A percentile compares a stretch with the other conserved stretches of the same genome.
Conservation (phyloP, 2,888 invertebrate genomes). For the Lasioglossum zephyrum region DNA sequence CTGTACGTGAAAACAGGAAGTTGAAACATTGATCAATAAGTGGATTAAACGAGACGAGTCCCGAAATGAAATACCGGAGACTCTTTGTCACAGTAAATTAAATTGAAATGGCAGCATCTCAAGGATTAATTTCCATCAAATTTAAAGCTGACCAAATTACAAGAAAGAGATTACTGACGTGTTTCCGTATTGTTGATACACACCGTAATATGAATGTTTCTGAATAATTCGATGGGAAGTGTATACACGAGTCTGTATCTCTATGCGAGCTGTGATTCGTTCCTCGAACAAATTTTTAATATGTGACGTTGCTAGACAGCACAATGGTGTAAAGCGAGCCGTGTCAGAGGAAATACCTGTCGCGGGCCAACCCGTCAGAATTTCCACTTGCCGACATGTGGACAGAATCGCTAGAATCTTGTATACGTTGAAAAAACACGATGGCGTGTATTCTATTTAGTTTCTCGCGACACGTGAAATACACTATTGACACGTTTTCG, state of each 20-base stretch:
- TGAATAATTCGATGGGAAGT: neutral
- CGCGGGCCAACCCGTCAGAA: neutral
- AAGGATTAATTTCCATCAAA: no score
- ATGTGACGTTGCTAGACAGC: neutral
- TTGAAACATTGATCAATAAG: no score
- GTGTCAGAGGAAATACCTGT: neutral
- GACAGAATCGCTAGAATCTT: neutral
- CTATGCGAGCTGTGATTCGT: neutral
- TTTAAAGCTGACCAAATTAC: no score
- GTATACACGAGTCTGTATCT: neutral
- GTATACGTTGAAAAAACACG: neutral
- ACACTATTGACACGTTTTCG: neutral
- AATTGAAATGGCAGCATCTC: no score
- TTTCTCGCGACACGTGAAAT: neutral
- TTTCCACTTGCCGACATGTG: constrained; percentile 8
- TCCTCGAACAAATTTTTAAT: neutral
- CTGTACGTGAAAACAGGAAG: no score
- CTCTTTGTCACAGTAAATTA: no score
- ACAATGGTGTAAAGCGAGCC: neutral
- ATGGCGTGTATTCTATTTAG: neutral
- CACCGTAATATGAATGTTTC: neutral
- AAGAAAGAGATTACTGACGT: no score
- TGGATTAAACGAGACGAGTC: no score
- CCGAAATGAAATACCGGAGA: no score
- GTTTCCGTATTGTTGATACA: neutral